phyloP scores from a whole-genome alignment of 2,113 vertebrate species.

The Hymenochirus boettgeri region DNA sequence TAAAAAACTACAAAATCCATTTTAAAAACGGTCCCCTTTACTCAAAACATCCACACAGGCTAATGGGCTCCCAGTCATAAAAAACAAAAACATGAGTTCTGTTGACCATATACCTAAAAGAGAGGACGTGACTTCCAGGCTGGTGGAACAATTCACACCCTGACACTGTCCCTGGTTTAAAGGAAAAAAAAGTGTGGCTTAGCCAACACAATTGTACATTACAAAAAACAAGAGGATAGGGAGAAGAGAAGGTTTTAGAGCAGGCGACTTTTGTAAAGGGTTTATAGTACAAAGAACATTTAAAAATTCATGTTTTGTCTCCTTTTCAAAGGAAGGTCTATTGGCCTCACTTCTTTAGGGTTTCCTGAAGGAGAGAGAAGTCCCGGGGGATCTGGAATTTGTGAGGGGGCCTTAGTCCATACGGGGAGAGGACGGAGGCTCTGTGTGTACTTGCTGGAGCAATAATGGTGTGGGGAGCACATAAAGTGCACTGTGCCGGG shows the following conservation, averaged over 20 bases:
- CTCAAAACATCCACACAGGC: slow-evolving; percentile 42
- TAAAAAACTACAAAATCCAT: slow-evolving; percentile 76
- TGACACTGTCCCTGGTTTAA: slow-evolving; percentile 49
- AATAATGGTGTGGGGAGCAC: slow-evolving; percentile 89
- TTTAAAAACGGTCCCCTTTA: slow-evolving; percentile 81
- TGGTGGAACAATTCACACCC: slow-evolving; percentile 57
- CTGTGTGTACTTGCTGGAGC: slow-evolving; percentile 72
- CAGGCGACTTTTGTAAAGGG: slow-evolving; percentile 75
- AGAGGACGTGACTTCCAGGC: slow-evolving; percentile 63
- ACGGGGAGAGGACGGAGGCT: slow-evolving; percentile 78
- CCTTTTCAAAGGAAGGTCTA: slow-evolving; percentile 63
- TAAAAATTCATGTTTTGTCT: slow-evolving; percentile 45
- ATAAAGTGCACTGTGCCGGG: slow-evolving; percentile 83
- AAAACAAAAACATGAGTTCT: slow-evolving; percentile 34
- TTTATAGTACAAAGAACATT: slow-evolving; percentile 53
- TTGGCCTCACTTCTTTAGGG: slow-evolving; percentile 93
- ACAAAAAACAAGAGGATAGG: slow-evolving; percentile 30
- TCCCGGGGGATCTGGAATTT: slow-evolving; percentile 80
- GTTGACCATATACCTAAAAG: slow-evolving; percentile 42
- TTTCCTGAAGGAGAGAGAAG: slow-evolving; percentile 91
- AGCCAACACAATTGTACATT: slow-evolving; percentile 72
- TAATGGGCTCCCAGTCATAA: slow-evolving; percentile 26
- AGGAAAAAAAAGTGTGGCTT: slow-evolving; percentile 75
- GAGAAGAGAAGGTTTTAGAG: slow-evolving; percentile 61
- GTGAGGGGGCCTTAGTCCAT: slow-evolving; percentile 90